Evolutionary conservation across 1,140 invertebrate species (phyloP), one percentile per base, ranked within the genome.

Genomic region (Halesus radiatus): DNA sequence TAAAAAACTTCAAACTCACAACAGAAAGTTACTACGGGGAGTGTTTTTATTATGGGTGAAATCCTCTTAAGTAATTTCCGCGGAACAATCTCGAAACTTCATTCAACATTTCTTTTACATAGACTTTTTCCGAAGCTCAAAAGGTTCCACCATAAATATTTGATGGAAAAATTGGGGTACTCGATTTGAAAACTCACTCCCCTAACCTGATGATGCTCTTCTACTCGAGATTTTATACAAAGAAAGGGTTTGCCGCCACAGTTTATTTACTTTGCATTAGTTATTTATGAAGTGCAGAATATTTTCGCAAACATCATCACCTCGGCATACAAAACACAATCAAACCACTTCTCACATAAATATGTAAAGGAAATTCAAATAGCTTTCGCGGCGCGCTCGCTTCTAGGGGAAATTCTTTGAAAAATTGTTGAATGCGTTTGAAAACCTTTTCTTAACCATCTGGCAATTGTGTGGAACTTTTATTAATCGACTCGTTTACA

Each of bases 361-460:
- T 66, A 66, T 66, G 62, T 66, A 66, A n/a, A 29, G 62, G 16
- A 66, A 29, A 66, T 26, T 66, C 62, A 66, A 66, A 66, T 16
- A 18, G 23, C 62, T 66, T 66, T 29, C 10, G 26, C 8, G 26
- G 23, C 23, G 29, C 26, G 62, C 62, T 13, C 29, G n/a, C 10
- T 66, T 32, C 62, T 6, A 15, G 15, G 16, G 29, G 62, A 66
- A 29, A 37, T 16, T 22, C 62, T 20, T 60, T 60, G 29, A 45
- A 26, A 64, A 66, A 66, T 66, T 7, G 22, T 22, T 66, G n/a
- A 66, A 66, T 66, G 62, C 13, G 16, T 32, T 60, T 23, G 8
- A 20, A 60, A 60, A 22, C 23, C 56, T 60, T 13, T 23, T 56
- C 20, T 23, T 23, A 22, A 13, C 8, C 23, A 23, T 18, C 20